A percentile compares a stretch with the other conserved stretches of the same genome.
phyloP scores from a whole-genome alignment of 2,113 vertebrate genomes.

The Vicugna pacos region DNA sequence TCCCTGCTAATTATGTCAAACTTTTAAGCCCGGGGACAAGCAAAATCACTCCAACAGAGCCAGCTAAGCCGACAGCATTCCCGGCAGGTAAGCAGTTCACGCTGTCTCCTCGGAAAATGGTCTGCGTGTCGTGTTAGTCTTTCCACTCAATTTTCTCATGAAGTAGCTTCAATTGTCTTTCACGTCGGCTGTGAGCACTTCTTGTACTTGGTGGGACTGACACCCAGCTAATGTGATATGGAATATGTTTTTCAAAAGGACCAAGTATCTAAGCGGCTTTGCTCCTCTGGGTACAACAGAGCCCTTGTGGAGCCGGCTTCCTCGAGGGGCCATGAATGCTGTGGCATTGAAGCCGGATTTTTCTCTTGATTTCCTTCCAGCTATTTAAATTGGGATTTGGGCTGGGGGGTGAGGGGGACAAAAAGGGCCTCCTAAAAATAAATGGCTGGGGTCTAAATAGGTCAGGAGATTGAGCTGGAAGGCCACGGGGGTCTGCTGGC shows the following conservation, averaged over 20 bases:
- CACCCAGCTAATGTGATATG: background rate
- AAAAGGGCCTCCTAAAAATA: slow-evolving; percentile 62
- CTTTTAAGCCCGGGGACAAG: slow-evolving; percentile 97
- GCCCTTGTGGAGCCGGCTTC: slow-evolving; percentile 30
- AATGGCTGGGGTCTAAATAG: background rate
- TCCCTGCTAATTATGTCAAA: slow-evolving; percentile 99
- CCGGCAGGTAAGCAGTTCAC: slow-evolving; percentile 87
- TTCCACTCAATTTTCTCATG: rapidly evolving
- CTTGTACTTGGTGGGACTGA: background rate
- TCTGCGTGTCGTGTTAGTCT: rapidly evolving
- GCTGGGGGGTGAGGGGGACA: background rate
- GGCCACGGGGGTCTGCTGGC: background rate
- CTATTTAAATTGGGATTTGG: slow-evolving; percentile 20
- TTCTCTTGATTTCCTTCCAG: slow-evolving; percentile 64
- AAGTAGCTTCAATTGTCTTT: background rate
- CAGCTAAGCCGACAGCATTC: slow-evolving; percentile 90
- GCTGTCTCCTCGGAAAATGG: rapidly evolving
- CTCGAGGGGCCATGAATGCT: background rate
- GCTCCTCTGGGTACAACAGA: slow-evolving; percentile 30
- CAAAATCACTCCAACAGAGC: slow-evolving; percentile 97
- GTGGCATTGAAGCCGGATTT: slow-evolving; percentile 1
- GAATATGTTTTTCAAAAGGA: slow-evolving; percentile 23
- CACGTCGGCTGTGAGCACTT: background rate
- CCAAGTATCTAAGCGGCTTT: background rate
- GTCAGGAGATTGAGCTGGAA: slow-evolving; percentile 35